These are phyloP conservation scores for Lepidocolaptes lacrymiger DNA, from an alignment of 2,797 vertebrate genomes.

Conservation along the genomic window DNA sequence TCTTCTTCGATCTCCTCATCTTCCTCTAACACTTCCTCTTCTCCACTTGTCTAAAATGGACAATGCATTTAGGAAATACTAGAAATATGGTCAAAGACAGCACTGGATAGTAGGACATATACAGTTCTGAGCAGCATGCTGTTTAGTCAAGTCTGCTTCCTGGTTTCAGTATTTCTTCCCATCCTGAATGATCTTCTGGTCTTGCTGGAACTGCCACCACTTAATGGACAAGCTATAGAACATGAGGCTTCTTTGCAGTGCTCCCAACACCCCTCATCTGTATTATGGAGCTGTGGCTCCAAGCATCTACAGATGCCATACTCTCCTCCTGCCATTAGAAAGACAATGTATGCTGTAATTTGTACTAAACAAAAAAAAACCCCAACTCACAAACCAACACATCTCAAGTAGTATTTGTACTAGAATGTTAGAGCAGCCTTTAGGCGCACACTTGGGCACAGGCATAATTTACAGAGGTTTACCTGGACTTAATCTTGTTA, in stretches of 20 bases:
- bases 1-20: slow-evolving; percentile 77
- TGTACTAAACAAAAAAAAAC: too few species aligned
- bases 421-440: background rate
- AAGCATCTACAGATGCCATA: background rate
- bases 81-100: background rate
- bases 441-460: background rate
- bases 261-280: background rate
- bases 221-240: background rate
- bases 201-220: background rate
- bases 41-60: slow-evolving; percentile 77
- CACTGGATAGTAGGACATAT: background rate
- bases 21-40: slow-evolving; percentile 78
- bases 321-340: background rate
- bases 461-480: background rate
- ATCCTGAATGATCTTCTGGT: background rate
- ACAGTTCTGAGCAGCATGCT: background rate
- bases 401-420: background rate
- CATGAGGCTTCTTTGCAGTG: background rate
- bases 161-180: background rate
- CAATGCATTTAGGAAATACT: background rate
- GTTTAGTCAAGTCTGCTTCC: background rate
- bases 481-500: background rate
- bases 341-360: rapidly evolving
- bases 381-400: background rate
- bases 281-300: background rate